Evolutionary conservation across 2,113 vertebrate genomes (phyloP).

Genomic region (Varanus salvator): DNA sequence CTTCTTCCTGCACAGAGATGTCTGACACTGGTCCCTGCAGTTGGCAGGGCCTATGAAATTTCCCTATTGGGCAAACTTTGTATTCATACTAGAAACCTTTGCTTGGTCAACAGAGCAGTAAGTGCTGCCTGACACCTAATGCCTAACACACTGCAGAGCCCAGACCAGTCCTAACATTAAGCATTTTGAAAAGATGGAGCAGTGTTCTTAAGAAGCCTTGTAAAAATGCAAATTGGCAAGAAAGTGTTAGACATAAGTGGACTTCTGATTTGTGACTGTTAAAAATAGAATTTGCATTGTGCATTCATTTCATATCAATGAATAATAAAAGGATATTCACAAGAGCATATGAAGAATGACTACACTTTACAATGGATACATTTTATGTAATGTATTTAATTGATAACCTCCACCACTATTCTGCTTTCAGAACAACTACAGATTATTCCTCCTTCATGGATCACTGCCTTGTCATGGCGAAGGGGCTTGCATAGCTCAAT

Average conservation of each 20-base stretch:
- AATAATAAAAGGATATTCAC: neutral
- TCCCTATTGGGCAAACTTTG: no score
- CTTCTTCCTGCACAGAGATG: neutral
- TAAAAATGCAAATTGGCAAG: neutral
- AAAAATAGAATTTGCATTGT: constrained; percentile 8
- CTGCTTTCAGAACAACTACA: neutral
- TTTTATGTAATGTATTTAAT: constrained; percentile 6
- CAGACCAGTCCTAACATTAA: neutral
- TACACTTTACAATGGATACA: neutral
- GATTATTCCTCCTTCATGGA: neutral
- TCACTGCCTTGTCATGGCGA: no score
- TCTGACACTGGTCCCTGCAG: neutral
- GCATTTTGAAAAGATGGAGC: neutral
- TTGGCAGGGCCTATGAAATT: neutral
- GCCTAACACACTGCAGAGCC: neutral
- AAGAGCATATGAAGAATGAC: neutral
- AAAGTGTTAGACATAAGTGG: neutral
- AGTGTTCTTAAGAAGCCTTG: neutral
- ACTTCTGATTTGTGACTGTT: neutral
- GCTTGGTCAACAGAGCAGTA: neutral
- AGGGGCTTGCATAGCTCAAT: no score
- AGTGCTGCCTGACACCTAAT: neutral
- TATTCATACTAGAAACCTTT: neutral
- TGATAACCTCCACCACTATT: neutral
- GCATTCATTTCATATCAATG: neutral